Conservation (phyloP, 2,888 invertebrate species). For the Pyralis farinalis region DNA sequence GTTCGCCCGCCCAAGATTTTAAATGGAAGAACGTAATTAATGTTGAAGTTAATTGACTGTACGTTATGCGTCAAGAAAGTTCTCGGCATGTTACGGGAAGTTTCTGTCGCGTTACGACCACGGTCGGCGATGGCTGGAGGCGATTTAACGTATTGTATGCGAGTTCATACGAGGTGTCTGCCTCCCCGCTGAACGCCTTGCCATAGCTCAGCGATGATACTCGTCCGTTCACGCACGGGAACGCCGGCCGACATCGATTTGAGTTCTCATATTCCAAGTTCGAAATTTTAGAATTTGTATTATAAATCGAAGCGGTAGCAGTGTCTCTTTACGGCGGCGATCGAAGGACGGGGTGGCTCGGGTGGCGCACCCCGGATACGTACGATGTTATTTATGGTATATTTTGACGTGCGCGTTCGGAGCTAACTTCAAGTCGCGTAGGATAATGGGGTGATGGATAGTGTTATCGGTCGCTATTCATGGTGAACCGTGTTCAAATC, state of each 20-base stretch:
- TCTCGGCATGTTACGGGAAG: conserved; percentile 43
- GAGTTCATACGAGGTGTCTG: conserved; percentile 43
- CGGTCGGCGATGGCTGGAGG: conserved; percentile 53
- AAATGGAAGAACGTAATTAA: conserved; percentile 59
- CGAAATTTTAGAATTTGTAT: conserved; percentile 33
- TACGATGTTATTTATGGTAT: conserved; percentile 74
- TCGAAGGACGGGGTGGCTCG: conserved; percentile 44
- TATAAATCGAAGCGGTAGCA: conserved; percentile 30
- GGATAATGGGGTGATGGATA: conserved; percentile 78
- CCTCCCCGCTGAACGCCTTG: conserved; percentile 38
- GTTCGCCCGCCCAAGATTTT: conserved; percentile 28
- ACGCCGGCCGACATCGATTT: conserved; percentile 46
- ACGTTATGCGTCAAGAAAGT: conserved; percentile 45
- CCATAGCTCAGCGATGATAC: conserved; percentile 42
- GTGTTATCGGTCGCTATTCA: conserved; percentile 76
- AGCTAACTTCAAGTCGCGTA: conserved; percentile 70
- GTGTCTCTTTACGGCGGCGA: conserved; percentile 42
- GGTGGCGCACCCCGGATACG: conserved; percentile 57
- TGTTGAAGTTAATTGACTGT: conserved; percentile 59
- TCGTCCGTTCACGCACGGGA: conserved; percentile 41
- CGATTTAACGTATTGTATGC: conserved; percentile 63
- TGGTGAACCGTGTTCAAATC: conserved; percentile 56
- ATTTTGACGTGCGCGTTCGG: conserved; percentile 74
- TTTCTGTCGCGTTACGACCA: conserved; percentile 42
- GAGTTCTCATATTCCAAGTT: conserved; percentile 30